These are phyloP conservation scores for Lithophane socia DNA, from an alignment of 2,888 invertebrate species.

Conservation along the genomic window DNA sequence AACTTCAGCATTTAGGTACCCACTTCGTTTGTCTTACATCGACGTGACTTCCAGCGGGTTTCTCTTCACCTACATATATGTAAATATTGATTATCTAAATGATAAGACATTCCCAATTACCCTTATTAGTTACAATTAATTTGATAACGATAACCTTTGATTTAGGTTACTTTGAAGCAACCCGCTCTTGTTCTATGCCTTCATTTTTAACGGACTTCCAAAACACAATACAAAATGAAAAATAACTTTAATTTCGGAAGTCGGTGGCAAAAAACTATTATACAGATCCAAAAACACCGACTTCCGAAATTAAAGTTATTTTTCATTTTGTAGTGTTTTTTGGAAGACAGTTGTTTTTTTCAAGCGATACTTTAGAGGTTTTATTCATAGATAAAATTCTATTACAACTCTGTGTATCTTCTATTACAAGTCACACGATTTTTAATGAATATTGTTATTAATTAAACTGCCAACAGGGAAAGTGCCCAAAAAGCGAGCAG, in stretches of 20 bases:
- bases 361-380: not conserved
- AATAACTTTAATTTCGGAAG: no score
- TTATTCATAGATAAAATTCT: no score
- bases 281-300: no score
- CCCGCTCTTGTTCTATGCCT: not conserved
- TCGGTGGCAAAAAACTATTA: no score
- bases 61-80: not conserved
- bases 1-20: not conserved
- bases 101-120: not conserved
- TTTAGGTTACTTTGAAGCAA: not conserved
- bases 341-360: no score
- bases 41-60: slow-evolving; percentile 1
- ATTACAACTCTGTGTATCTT: no score
- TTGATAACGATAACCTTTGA: slow-evolving; percentile 23
- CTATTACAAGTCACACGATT: not conserved
- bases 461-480: not conserved
- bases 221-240: no score
- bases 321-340: no score
- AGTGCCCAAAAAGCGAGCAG: no score
- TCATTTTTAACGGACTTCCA: not conserved
- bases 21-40: no score
- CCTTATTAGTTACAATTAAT: slow-evolving; percentile 1
- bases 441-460: not conserved
- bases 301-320: no score
- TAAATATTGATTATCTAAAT: slow-evolving; percentile 8